phyloP scores from a whole-genome alignment of 1,140 invertebrate species.

The Hycleus phaleratus region DNA sequence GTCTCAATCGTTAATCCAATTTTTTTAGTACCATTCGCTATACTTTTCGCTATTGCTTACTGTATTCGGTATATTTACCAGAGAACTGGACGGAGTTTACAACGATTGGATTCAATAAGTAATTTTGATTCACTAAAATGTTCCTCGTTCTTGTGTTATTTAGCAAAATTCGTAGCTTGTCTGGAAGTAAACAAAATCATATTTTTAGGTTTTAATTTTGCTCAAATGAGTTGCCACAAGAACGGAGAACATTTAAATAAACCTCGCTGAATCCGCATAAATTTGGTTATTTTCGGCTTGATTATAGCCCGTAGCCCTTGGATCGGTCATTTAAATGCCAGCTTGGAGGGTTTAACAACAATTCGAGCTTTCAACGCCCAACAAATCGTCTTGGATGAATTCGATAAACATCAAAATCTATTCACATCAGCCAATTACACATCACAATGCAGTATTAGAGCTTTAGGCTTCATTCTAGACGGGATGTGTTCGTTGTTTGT shows the following conservation, averaged over 20 bases:
- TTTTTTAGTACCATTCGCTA: slow-evolving; percentile 17
- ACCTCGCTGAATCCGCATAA: too few relatives aligned
- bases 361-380: slow-evolving; percentile 78
- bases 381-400: slow-evolving; percentile 66
- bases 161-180: too few relatives aligned
- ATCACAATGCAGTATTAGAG: slow-evolving; percentile 52
- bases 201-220: too few relatives aligned
- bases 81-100: slow-evolving; percentile 2
- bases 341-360: slow-evolving; percentile 67
- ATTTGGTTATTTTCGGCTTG: too few relatives aligned
- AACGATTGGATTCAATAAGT: slow-evolving; percentile 6
- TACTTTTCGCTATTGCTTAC: slow-evolving; percentile 18
- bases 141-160: slow-evolving; percentile 44
- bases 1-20: slow-evolving; percentile 20
- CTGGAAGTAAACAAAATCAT: too few relatives aligned
- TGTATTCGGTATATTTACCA: slow-evolving; percentile 4
- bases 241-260: too few relatives aligned
- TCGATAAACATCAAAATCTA: slow-evolving; percentile 68
- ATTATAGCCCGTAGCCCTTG: slow-evolving; percentile 48
- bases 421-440: slow-evolving; percentile 59
- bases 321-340: slow-evolving; percentile 58
- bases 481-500: slow-evolving; percentile 49
- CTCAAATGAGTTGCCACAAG: too few relatives aligned
- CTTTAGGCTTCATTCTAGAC: slow-evolving; percentile 70
- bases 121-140: slow-evolving; percentile 40